Evolutionary conservation across 2,888 invertebrate species (phyloP).

Genomic region (Agonopterix heracliana): DNA sequence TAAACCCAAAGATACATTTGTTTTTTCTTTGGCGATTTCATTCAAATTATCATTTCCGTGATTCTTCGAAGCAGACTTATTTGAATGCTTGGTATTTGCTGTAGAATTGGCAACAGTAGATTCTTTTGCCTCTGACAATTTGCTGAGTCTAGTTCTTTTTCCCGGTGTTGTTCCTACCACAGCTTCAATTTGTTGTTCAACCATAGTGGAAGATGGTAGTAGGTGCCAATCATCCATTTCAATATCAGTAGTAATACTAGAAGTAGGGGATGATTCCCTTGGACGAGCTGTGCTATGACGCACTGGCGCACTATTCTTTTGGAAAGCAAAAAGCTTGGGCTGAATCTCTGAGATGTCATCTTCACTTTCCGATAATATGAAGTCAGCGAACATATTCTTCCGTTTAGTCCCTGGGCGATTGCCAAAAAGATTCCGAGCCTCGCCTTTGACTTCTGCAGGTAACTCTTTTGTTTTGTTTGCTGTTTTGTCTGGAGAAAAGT

Average conservation of each 20-base stretch:
- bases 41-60: too few species aligned
- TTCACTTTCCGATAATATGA: conserved; percentile 56
- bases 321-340: conserved; percentile 45
- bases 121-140: conserved; percentile 33
- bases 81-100: conserved; percentile 23
- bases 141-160: conserved; percentile 39
- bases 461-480: conserved; percentile 42
- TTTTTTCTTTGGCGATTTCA: too few species aligned
- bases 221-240: conserved; percentile 61
- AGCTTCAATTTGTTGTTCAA: conserved; percentile 45
- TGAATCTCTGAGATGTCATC: conserved; percentile 56
- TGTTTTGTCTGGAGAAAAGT: conserved; percentile 46
- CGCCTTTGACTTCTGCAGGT: conserved; percentile 26
- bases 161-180: conserved; percentile 27
- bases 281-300: conserved; percentile 14
- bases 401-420: conserved; percentile 38
- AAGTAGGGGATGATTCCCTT: conserved; percentile 36
- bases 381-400: conserved; percentile 57
- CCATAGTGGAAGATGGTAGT: conserved; percentile 65
- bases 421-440: conserved; percentile 48
- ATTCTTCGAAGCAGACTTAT: conserved; percentile 17
- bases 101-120: conserved; percentile 18
- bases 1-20: too few species aligned
- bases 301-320: conserved; percentile 27
- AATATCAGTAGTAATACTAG: conserved; percentile 47